These are phyloP conservation scores for Upupa epops DNA, from an alignment of 2,113 vertebrate species.

Conservation along the genomic window DNA sequence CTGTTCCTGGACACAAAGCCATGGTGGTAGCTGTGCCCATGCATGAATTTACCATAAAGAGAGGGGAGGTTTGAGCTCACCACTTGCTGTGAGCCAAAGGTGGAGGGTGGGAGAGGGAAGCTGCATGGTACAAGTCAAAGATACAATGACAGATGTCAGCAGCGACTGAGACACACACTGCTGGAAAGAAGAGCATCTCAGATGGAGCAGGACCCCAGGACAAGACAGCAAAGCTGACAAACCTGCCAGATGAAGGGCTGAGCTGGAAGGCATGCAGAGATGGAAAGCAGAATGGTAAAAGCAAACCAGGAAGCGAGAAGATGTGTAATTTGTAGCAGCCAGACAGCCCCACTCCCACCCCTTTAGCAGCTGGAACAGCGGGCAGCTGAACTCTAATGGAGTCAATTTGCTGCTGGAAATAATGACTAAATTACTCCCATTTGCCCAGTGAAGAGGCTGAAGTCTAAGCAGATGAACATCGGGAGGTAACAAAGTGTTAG, in stretches of 20 bases:
- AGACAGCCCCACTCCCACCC: slow-evolving; percentile 38
- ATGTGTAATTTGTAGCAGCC: slow-evolving; percentile 13
- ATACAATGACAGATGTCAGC: background rate
- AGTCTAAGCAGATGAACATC: slow-evolving; percentile 37
- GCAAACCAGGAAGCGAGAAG: background rate
- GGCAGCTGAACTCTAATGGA: slow-evolving; percentile 66
- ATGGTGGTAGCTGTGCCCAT: background rate
- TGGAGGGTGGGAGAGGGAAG: background rate
- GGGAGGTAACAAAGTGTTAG: slow-evolving; percentile 4
- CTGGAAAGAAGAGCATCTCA: background rate
- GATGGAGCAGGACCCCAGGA: background rate
- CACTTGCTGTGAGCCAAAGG: background rate
- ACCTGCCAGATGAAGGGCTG: background rate
- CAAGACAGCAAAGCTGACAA: background rate
- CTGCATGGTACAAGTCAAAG: background rate
- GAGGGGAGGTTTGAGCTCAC: background rate
- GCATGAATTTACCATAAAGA: background rate
- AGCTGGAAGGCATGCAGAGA: background rate
- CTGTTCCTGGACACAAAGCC: background rate
- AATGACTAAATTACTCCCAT: slow-evolving; percentile 71
- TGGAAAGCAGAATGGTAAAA: background rate
- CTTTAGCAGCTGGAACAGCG: slow-evolving; percentile 57
- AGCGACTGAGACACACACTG: rapidly evolving
- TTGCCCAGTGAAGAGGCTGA: slow-evolving; percentile 57
- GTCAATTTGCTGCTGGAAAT: slow-evolving; percentile 66